A percentile compares a stretch with the other conserved stretches of the same genome.
Evolutionary conservation across 2,797 vertebrate genomes (phyloP).

Genomic region (Sphaeramia orbicularis): DNA sequence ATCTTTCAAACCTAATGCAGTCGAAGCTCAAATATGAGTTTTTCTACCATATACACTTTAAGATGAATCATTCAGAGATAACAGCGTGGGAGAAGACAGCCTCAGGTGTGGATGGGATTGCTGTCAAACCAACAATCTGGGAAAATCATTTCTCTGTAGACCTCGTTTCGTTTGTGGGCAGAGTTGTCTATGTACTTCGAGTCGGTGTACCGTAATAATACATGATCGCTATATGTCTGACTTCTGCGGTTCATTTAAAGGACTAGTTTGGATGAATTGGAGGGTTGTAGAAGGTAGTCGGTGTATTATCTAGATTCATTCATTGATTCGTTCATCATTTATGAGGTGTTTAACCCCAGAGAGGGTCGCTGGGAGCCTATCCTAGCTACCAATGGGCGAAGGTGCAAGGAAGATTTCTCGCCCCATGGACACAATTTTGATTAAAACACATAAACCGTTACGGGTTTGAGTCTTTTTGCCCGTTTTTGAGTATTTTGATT

Average conservation of each 20-base stretch:
- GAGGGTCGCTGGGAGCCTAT: too few relatives aligned
- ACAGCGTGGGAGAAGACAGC: background rate
- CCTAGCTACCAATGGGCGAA: too few relatives aligned
- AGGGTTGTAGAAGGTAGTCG: background rate
- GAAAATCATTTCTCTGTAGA: background rate
- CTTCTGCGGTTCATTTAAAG: background rate
- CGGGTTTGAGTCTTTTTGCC: too few relatives aligned
- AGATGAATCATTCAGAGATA: background rate
- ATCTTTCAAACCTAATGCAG: background rate
- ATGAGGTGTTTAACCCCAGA: too few relatives aligned
- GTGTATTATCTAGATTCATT: too few relatives aligned
- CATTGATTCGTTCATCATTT: too few relatives aligned
- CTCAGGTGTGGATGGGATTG: too few relatives aligned
- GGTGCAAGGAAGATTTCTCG: too few relatives aligned
- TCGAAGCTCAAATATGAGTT: background rate
- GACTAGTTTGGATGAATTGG: background rate
- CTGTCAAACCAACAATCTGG: background rate
- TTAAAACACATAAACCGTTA: too few relatives aligned
- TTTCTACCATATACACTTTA: background rate
- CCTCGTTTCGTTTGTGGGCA: background rate
- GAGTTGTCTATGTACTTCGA: background rate
- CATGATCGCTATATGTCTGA: background rate
- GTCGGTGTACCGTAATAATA: background rate
- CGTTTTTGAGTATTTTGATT: too few relatives aligned
- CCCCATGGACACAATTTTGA: too few relatives aligned